Evolutionary conservation across 30 jellyfish, hydroid and myxozoan genomes (phyloP).

Genomic region (Haliclystus octoradiatus): DNA sequence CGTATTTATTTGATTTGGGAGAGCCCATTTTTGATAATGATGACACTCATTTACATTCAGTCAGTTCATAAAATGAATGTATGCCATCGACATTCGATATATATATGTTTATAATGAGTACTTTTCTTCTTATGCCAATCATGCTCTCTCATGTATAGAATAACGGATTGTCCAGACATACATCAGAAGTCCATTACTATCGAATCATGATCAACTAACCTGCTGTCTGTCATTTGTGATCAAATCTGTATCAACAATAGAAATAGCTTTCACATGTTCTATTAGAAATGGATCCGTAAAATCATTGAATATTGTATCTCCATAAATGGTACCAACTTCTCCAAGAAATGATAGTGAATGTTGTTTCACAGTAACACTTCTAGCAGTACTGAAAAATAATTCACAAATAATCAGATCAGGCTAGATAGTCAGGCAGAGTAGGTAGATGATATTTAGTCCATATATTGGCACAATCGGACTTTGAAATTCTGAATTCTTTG

Average conservation of each 20-base stretch:
- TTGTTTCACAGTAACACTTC: slow-evolving; percentile 16
- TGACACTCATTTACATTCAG: too few species aligned
- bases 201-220: slow-evolving; percentile 6
- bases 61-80: too few species aligned
- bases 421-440: background rate
- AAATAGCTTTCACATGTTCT: slow-evolving; percentile 28
- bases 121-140: too few species aligned
- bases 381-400: slow-evolving; percentile 29
- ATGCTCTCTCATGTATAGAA: too few species aligned
- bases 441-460: background rate
- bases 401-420: background rate
- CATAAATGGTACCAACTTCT: slow-evolving; percentile 22
- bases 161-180: background rate
- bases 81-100: too few species aligned
- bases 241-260: slow-evolving; percentile 32
- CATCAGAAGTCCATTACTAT: background rate
- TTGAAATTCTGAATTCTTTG: background rate
- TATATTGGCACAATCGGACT: background rate
- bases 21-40: too few species aligned
- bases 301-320: slow-evolving; percentile 46
- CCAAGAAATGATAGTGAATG: slow-evolving; percentile 25
- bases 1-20: too few species aligned
- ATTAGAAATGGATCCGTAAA: slow-evolving; percentile 39
- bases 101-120: too few species aligned
- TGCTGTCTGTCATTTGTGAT: background rate